phyloP scores from a whole-genome alignment of 1,140 invertebrate genomes.

The Zophobas atratus region DNA sequence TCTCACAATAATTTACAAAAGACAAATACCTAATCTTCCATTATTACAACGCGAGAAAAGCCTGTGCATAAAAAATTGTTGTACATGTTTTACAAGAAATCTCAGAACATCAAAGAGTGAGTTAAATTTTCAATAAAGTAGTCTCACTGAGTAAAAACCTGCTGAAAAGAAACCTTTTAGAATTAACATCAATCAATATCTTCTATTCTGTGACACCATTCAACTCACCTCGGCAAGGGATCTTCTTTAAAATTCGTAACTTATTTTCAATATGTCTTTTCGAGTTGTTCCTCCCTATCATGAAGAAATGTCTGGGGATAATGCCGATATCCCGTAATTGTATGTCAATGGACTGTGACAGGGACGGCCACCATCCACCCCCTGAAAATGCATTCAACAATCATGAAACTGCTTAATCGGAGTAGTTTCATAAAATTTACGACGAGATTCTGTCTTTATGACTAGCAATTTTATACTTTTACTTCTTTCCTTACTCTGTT shows the following conservation, averaged over 20 bases:
- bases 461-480: slow-evolving; percentile 13
- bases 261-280: slow-evolving; percentile 60
- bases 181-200: slow-evolving; percentile 36
- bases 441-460: slow-evolving; percentile 13
- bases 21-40: too few relatives aligned
- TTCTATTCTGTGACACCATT: slow-evolving; percentile 16
- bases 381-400: slow-evolving; percentile 57
- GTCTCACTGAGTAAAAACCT: neutral
- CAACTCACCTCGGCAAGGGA: slow-evolving; percentile 60
- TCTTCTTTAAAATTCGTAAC: slow-evolving; percentile 58
- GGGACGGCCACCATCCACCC: slow-evolving; percentile 65
- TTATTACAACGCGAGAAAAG: neutral
- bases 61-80: neutral
- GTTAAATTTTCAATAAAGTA: slow-evolving; percentile 12
- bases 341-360: slow-evolving; percentile 63
- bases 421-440: slow-evolving; percentile 25
- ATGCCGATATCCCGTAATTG: slow-evolving; percentile 63
- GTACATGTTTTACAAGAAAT: neutral
- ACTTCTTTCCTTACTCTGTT: slow-evolving; percentile 13
- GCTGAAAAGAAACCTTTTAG: slow-evolving; percentile 17
- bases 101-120: slow-evolving; percentile 19
- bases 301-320: slow-evolving; percentile 63
- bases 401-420: slow-evolving; percentile 30
- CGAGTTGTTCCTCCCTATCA: slow-evolving; percentile 58
- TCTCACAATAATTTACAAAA: too few relatives aligned